Percentiles rank a stretch among this genome's conserved stretches.
Conservation (phyloP, 2,797 vertebrate genomes). For the Cirrhinus molitorella region DNA sequence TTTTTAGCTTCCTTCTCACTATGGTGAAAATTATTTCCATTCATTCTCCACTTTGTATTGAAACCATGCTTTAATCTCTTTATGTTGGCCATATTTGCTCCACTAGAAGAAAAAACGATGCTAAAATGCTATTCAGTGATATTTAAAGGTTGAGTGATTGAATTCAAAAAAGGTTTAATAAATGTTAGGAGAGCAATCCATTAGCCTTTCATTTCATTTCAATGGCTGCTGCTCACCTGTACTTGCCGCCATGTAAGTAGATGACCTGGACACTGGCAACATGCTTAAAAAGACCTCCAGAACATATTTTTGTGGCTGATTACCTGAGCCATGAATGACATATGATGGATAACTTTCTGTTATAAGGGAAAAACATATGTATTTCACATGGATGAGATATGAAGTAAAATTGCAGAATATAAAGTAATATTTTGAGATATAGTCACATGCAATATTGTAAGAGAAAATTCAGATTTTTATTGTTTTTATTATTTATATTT, state of each 20-base stretch:
- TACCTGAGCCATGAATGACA: not conserved
- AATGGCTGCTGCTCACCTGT: not conserved
- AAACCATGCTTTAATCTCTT: constrained; percentile 5
- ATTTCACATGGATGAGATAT: not conserved
- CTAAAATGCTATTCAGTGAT: constrained; percentile 21
- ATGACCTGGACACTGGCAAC: not conserved
- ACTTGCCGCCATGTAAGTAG: not conserved
- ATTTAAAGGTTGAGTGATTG: constrained; percentile 18
- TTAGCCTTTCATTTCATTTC: constrained; percentile 1
- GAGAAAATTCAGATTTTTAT: not conserved
- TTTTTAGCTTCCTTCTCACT: not conserved
- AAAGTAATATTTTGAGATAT: not conserved
- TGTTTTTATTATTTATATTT: not conserved
- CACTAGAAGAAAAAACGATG: not conserved
- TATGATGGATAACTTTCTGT: not conserved
- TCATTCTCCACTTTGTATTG: not conserved
- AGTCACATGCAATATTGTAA: not conserved
- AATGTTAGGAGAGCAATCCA: not conserved
- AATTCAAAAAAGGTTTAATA: not conserved
- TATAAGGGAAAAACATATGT: not conserved
- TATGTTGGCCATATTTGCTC: constrained; percentile 1
- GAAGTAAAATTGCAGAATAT: not conserved
- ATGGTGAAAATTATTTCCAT: not conserved
- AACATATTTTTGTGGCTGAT: not conserved
- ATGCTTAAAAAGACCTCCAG: not conserved